These are phyloP conservation scores for Himalopsyche anomala DNA, from an alignment of 2,888 invertebrate species.

Conservation along the genomic window DNA sequence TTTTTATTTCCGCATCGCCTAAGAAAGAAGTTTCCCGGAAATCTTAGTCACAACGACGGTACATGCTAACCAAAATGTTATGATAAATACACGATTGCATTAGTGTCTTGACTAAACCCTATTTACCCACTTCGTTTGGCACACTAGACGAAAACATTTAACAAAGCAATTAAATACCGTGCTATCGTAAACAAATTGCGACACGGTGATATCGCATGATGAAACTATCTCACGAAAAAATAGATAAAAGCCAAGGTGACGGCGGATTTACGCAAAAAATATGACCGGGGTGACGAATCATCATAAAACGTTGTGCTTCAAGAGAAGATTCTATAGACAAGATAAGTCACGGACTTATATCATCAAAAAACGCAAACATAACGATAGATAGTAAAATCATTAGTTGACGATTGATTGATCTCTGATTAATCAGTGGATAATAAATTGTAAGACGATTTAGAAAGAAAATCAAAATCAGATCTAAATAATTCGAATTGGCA, in stretches of 20 bases:
- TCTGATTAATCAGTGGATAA: too few species aligned
- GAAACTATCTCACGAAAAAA: slow-evolving; percentile 7
- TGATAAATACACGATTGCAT: not conserved
- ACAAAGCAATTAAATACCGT: not conserved
- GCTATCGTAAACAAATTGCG: not conserved
- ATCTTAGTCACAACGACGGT: not conserved
- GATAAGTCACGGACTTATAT: too few species aligned
- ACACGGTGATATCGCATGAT: not conserved
- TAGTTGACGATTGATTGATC: too few species aligned
- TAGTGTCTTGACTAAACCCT: not conserved
- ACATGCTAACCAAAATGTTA: not conserved
- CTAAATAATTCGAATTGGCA: too few species aligned
- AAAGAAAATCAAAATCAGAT: too few species aligned
- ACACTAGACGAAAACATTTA: not conserved
- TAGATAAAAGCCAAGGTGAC: slow-evolving; percentile 1
- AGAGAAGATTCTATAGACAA: too few species aligned
- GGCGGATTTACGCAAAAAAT: not conserved
- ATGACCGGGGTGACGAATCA: not conserved
- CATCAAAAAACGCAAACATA: too few species aligned
- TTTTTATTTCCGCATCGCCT: not conserved
- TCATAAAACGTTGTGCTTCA: not conserved
- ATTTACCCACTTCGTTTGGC: slow-evolving; percentile 1
- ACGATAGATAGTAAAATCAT: too few species aligned
- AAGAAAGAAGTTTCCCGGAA: not conserved
- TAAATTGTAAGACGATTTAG: too few species aligned